These are phyloP conservation scores for Heliconius hortense DNA, from an alignment of 2,888 invertebrate genomes.

Conservation along the genomic window DNA sequence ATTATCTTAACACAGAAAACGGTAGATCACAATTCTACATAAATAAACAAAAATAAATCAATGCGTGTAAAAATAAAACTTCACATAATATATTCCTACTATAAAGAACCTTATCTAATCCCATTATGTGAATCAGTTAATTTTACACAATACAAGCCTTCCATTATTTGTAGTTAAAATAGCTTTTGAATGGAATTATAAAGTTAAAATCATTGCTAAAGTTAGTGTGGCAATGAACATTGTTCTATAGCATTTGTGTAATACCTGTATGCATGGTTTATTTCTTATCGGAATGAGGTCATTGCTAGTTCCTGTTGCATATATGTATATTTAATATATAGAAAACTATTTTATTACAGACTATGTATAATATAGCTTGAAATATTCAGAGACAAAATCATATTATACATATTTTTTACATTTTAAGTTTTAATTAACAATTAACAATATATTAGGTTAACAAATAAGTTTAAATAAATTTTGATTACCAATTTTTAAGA, in stretches of 20 bases:
- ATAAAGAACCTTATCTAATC: conserved; percentile 18
- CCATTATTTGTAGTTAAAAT: conserved; percentile 29
- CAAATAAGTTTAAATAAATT: no score
- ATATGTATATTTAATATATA: not conserved
- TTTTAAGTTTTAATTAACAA: no score
- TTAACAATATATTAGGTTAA: no score
- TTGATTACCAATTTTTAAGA: no score
- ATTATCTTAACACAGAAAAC: no score
- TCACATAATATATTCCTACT: not conserved
- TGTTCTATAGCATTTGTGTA: conserved; percentile 1
- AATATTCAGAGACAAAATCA: no score
- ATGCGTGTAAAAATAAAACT: not conserved
- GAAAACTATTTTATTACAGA: no score
- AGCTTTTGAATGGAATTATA: conserved; percentile 11
- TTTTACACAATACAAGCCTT: conserved; percentile 13
- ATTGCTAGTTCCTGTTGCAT: conserved; percentile 30
- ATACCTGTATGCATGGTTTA: conserved; percentile 24
- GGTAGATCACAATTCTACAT: not conserved
- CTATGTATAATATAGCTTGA: no score
- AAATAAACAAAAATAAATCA: not conserved
- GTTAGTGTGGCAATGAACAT: conserved; percentile 8
- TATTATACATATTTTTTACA: no score
- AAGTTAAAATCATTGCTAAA: conserved; percentile 17
- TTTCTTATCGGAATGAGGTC: conserved; percentile 36
- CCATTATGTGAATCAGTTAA: conserved; percentile 22